Conservation (phyloP, 2,113 vertebrate species). For the Trichechus manatus region DNA sequence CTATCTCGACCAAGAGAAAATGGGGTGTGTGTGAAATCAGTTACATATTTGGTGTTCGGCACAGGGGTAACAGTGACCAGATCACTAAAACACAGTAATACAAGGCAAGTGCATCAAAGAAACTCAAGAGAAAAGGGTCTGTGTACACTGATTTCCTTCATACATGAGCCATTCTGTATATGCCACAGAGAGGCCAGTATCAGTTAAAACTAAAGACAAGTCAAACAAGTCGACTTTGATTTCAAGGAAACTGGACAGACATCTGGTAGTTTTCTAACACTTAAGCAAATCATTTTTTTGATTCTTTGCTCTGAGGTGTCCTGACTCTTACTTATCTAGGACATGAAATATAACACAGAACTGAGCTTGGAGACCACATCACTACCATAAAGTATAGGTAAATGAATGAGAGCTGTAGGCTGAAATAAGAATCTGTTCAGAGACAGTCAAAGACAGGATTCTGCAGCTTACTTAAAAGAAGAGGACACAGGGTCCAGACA, state of each 20-base stretch:
- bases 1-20: conserved; percentile 3
- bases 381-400: too few species aligned
- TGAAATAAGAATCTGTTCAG: too few species aligned
- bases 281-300: too few species aligned
- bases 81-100: background rate
- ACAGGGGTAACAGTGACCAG: background rate
- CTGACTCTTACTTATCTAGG: too few species aligned
- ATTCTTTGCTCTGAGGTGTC: too few species aligned
- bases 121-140: background rate
- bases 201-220: conserved; percentile 1
- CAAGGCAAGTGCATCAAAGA: background rate
- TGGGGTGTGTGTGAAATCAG: background rate
- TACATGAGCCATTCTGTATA: background rate
- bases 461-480: too few species aligned
- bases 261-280: background rate
- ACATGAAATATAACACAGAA: too few species aligned
- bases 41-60: background rate
- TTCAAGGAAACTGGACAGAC: background rate
- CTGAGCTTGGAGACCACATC: too few species aligned
- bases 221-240: conserved; percentile 3
- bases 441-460: too few species aligned
- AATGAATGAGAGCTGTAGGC: too few species aligned
- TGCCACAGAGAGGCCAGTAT: background rate
- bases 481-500: too few species aligned
- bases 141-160: background rate